Evolutionary conservation across 2,113 vertebrate species (phyloP), one percentile per base, ranked within the genome.

Genomic region (Limanda limanda): DNA sequence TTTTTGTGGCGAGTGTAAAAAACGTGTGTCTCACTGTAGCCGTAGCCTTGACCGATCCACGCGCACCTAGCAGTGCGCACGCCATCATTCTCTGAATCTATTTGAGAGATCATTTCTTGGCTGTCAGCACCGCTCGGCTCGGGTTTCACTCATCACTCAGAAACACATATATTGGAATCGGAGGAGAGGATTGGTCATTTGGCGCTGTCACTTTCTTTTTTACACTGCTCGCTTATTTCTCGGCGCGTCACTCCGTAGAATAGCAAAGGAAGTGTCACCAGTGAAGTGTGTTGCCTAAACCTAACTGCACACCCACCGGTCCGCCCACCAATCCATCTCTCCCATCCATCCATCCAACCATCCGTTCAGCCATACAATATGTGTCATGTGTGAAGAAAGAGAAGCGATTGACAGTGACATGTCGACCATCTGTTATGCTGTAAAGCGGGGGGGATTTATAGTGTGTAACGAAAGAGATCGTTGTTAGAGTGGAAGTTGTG

Each of bases 101-200:
- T 85, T 82, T 48, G 79, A 92, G 88, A 86, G 87, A 93, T 95
- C 57, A 89, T 95, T 93, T 93, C 87, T 91, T 82, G 76, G 73
- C 79, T 93, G 92, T 94, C 94, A 93, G 83, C 78, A 51, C 71
- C 70, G 68, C 85, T 92, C 66, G 75, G 63, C 86, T 69, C 63
- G 56, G 51, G 73, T 84, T 88, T 93, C 91, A 91, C 89, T 86
- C 89, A 90, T 92, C 89, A 88, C 76, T 92, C 88, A 85, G 72
- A 84, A 88, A 85, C 73, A 76, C 76, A 75, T 85, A 83, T 61
- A 64, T 74, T 62, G 82, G 59, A 72, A 89, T 71, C 31, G 54
- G 62, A 82, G 84, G 81, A 79, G 76, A 80, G 79, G 67, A 88
- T 83, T 88, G 86, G 84, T 91, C 81, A 87, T 92, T 91, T 90